phyloP scores from a whole-genome alignment of 1,140 invertebrate genomes.

The Apis laboriosa region DNA sequence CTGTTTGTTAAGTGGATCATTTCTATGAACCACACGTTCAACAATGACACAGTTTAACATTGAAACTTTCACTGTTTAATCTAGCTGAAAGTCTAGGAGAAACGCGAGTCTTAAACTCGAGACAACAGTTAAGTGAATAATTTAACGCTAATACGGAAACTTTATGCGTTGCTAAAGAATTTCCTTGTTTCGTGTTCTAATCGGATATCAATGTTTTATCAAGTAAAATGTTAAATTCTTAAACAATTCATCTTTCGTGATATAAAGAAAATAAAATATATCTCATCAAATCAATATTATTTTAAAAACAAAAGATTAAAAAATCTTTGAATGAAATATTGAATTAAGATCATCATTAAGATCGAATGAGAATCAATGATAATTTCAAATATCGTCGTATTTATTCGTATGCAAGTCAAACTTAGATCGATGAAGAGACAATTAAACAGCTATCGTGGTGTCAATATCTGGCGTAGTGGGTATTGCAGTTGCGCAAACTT shows the following conservation, averaged over 20 bases:
- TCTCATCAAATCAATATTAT: background rate
- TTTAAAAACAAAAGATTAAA: background rate
- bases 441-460: constrained; percentile 54
- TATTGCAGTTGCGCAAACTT: constrained; percentile 31
- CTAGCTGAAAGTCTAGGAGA: constrained; percentile 9
- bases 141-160: constrained; percentile 1
- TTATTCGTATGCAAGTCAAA: constrained; percentile 20
- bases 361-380: background rate
- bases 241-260: too few species aligned
- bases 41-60: constrained; percentile 14
- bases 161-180: background rate
- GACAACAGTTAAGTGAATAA: constrained; percentile 10
- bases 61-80: constrained; percentile 22
- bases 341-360: background rate
- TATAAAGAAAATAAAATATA: background rate
- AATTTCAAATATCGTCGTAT: too few species aligned
- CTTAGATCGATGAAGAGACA: constrained; percentile 42
- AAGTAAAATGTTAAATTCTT: background rate
- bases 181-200: background rate
- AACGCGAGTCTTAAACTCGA: constrained; percentile 9
- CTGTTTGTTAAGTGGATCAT: constrained; percentile 15
- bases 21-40: constrained; percentile 22
- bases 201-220: background rate
- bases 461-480: constrained; percentile 40
- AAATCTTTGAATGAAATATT: background rate